phyloP scores from a whole-genome alignment of 2,888 invertebrate species.

The Tolmerus cingulatus region DNA sequence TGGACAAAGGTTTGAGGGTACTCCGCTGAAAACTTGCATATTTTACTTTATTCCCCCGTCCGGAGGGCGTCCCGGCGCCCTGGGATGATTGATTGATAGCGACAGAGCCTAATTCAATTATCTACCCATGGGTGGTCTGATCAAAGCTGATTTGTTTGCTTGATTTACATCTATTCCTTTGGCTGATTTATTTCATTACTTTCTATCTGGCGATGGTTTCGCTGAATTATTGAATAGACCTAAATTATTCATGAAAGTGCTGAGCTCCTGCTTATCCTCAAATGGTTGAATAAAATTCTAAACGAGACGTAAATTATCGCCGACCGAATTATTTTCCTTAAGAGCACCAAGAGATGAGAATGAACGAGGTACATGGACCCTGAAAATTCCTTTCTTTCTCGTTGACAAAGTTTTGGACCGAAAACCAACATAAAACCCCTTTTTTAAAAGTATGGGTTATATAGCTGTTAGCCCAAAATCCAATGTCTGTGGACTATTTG shows the following conservation, averaged over 20 bases:
- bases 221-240: slow-evolving; percentile 25
- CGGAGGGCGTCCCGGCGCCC: neutral
- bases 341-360: neutral
- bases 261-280: slow-evolving; percentile 5
- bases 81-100: slow-evolving; percentile 45
- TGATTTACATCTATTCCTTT: slow-evolving; percentile 41
- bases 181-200: slow-evolving; percentile 41
- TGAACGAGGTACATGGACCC: neutral
- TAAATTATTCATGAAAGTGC: slow-evolving; percentile 40
- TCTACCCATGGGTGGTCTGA: slow-evolving; percentile 31
- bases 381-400: neutral
- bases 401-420: neutral
- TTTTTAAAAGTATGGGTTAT: neutral
- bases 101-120: slow-evolving; percentile 44
- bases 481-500: neutral
- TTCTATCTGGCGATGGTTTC: slow-evolving; percentile 38
- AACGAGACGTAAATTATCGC: slow-evolving; percentile 11
- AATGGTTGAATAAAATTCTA: neutral
- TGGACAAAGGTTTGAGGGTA: neutral
- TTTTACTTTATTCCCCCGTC: neutral
- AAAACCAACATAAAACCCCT: neutral
- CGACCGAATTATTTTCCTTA: neutral
- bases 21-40: slow-evolving; percentile 34
- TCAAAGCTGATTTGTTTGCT: slow-evolving; percentile 43
- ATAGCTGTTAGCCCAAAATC: neutral